phyloP scores from a whole-genome alignment of 64 coral and sea anemone species.

The Astreopora myriophthalma region DNA sequence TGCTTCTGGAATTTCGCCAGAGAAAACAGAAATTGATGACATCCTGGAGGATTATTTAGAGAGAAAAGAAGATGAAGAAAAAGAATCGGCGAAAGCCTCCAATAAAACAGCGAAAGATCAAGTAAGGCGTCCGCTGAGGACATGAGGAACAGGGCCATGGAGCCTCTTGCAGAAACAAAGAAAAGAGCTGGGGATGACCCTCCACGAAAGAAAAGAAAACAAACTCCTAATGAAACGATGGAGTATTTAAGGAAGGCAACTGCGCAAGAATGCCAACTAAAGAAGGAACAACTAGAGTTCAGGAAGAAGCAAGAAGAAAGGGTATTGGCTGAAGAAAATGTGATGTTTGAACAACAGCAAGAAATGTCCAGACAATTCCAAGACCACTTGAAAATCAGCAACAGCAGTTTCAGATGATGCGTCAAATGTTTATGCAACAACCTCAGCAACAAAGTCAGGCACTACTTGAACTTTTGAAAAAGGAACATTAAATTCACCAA shows the following conservation, averaged over 20 bases:
- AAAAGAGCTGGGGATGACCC: slow-evolving; percentile 31
- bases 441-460: slow-evolving; percentile 23
- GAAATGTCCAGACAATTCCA: too few relatives aligned
- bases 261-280: too few relatives aligned
- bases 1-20: slow-evolving; percentile 40
- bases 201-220: too few relatives aligned
- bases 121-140: slow-evolving; percentile 24
- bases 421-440: slow-evolving; percentile 56
- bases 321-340: too few relatives aligned
- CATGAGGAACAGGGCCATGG: slow-evolving; percentile 41
- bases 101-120: background rate
- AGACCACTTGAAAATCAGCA: slow-evolving; percentile 33
- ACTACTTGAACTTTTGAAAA: slow-evolving; percentile 64
- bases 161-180: slow-evolving; percentile 24
- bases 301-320: too few relatives aligned
- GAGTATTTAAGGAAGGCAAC: too few relatives aligned
- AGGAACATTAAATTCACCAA: background rate
- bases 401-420: slow-evolving; percentile 55
- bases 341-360: too few relatives aligned
- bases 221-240: too few relatives aligned
- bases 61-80: slow-evolving; percentile 33
- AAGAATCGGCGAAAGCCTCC: slow-evolving; percentile 20
- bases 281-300: too few relatives aligned
- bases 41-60: slow-evolving; percentile 30
- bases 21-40: slow-evolving; percentile 29